Base-by-base conservation (phyloP, 2,888 invertebrate genomes). In the Lithophane socia region DNA sequence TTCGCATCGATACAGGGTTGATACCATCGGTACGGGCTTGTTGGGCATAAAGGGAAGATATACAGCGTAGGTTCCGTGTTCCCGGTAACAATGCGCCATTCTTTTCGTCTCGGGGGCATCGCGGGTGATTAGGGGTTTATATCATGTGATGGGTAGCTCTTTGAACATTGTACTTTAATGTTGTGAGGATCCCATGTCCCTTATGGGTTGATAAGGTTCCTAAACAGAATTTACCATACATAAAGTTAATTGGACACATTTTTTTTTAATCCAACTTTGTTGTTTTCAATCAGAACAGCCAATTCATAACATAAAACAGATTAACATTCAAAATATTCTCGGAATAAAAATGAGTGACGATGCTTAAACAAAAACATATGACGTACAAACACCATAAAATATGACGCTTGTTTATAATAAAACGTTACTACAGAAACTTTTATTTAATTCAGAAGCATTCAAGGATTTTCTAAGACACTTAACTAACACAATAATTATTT, bases 1-100 rank as follows among this genome's bases (percentile, higher is more conserved):
- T 85, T 83, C 84, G 74, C 77, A 82, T 83, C 69, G 75, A 80
- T 77, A 76, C 76, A 64, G 83, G 85, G 83, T 77, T 83, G 83
- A 81, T 84, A 81, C 85, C 66, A 84, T 83, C 82, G 69, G 64
- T 47, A 21, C 68, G 47, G 16, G 61, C 37, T 73, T 67, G 66
- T 7, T 47, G 24, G 37, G 69, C 18, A 81, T 84, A 77, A 84
- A 76, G 56, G 64, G 42, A 72, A 76, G 67, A 84, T 82, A 75
- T 63, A 71, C 69, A 54, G 66, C 84, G 47, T 24, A 52, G 70
- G 71, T 84, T 80, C 84, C 75, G 76, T 84, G 72, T 74, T 68
- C 84, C 10, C 47, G 49, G 52, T 80, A 70, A 83, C 85, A 83
- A 83, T 83, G 54, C 72, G 12, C 72, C 42, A 66, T 84, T 77